These are phyloP conservation scores for Calephelis perditalis DNA, from an alignment of 2,888 invertebrate species.

Conservation along the genomic window DNA sequence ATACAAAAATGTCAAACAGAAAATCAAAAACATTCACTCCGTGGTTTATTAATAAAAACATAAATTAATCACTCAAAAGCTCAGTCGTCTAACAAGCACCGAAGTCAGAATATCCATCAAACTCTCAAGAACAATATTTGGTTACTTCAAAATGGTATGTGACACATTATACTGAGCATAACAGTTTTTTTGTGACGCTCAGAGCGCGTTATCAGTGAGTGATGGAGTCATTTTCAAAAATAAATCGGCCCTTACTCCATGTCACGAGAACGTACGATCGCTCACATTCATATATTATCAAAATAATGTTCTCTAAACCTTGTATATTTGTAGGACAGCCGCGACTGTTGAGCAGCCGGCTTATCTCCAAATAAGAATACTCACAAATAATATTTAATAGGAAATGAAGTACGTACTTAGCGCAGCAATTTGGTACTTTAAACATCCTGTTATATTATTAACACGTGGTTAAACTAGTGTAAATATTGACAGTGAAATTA, in stretches of 20 bases:
- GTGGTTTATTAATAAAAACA: neutral
- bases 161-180: slow-evolving; percentile 56
- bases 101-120: slow-evolving; percentile 46
- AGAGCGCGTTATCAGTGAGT: slow-evolving; percentile 65
- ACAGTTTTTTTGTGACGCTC: slow-evolving; percentile 55
- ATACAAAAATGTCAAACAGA: too few species aligned
- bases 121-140: slow-evolving; percentile 54
- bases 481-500: slow-evolving; percentile 59
- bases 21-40: neutral
- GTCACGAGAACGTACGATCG: slow-evolving; percentile 58
- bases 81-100: slow-evolving; percentile 39
- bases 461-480: slow-evolving; percentile 59
- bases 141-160: slow-evolving; percentile 53
- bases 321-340: slow-evolving; percentile 32
- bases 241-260: slow-evolving; percentile 60
- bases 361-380: slow-evolving; percentile 57
- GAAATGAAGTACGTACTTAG: slow-evolving; percentile 65
- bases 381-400: slow-evolving; percentile 66
- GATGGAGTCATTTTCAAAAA: slow-evolving; percentile 74
- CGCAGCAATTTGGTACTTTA: slow-evolving; percentile 55
- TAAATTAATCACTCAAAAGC: slow-evolving; percentile 14
- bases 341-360: slow-evolving; percentile 32
- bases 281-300: slow-evolving; percentile 68
- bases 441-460: slow-evolving; percentile 69
- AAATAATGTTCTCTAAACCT: slow-evolving; percentile 56